Conservation (phyloP, 2,113 vertebrate species). For the Garra rufa region DNA sequence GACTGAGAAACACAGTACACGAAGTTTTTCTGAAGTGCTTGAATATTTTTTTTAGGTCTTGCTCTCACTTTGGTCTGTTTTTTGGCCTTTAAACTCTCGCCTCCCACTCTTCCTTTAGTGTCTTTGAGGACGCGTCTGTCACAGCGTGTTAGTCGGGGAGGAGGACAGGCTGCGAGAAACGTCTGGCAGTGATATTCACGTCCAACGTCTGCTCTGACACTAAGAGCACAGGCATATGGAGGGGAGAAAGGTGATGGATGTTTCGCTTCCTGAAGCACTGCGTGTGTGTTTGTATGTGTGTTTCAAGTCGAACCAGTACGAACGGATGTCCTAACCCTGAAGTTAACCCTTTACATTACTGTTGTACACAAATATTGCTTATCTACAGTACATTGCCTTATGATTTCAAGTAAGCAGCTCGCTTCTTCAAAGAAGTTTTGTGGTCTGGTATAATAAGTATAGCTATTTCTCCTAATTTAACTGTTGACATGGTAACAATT, state of each 20-base stretch:
- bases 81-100: conserved; percentile 5
- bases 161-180: conserved; percentile 20
- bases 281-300: background rate
- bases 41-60: conserved; percentile 35
- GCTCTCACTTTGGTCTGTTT: conserved; percentile 25
- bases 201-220: conserved; percentile 40
- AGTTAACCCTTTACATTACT: background rate
- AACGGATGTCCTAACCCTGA: background rate
- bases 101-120: background rate
- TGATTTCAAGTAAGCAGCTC: conserved; percentile 53
- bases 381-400: conserved; percentile 69
- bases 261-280: background rate
- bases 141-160: conserved; percentile 39
- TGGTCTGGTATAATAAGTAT: background rate
- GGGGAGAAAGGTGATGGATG: background rate
- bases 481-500: conserved; percentile 32
- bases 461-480: conserved; percentile 10
- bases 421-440: background rate
- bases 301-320: background rate
- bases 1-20: conserved; percentile 4
- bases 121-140: conserved; percentile 39
- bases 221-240: background rate
- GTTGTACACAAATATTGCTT: conserved; percentile 40
- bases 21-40: conserved; percentile 21
- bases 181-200: conserved; percentile 45